A percentile compares a stretch with the other conserved stretches of the same genome.
Conservation (phyloP, 2,113 vertebrate species). For the Melanostigma gelatinosum region DNA sequence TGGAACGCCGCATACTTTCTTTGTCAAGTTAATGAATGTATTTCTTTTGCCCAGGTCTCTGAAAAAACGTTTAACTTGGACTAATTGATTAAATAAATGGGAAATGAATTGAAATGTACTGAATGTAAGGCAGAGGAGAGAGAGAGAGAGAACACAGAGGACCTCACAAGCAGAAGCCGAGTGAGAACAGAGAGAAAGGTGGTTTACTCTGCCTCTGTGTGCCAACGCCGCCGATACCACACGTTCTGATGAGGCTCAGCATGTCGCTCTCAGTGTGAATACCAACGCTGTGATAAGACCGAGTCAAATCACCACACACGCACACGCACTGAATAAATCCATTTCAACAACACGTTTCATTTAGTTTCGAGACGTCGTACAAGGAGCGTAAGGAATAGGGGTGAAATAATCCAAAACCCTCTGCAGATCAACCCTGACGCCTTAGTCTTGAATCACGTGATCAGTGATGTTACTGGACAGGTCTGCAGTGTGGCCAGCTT, state of each 20-base stretch:
- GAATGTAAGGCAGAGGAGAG: not conserved
- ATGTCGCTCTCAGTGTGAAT: conserved; percentile 55
- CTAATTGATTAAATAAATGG: conserved; percentile 47
- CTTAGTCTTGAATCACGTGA: not conserved
- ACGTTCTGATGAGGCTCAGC: conserved; percentile 67
- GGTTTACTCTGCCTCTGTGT: conserved; percentile 34
- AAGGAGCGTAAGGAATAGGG: not conserved
- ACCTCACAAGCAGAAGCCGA: conserved; percentile 10
- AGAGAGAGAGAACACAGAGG: not conserved
- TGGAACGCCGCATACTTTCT: not conserved
- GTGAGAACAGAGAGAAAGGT: conserved; percentile 21
- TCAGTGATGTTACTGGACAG: not conserved
- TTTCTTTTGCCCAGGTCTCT: not conserved
- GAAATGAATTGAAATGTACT: conserved; percentile 14
- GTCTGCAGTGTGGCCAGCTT: not conserved
- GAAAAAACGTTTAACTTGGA: conserved; percentile 32
- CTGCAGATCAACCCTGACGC: conserved; percentile 23
- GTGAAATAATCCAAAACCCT: conserved; percentile 19
- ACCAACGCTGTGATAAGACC: conserved; percentile 38
- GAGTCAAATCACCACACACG: conserved; percentile 2
- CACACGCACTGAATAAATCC: conserved; percentile 9
- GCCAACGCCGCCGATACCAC: conserved; percentile 31
- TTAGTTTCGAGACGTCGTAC: not conserved
- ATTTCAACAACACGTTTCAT: conserved; percentile 35
- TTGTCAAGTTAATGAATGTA: conserved; percentile 28